phyloP scores from a whole-genome alignment of 2,888 invertebrate genomes.

The Eubasilissa splendida region DNA sequence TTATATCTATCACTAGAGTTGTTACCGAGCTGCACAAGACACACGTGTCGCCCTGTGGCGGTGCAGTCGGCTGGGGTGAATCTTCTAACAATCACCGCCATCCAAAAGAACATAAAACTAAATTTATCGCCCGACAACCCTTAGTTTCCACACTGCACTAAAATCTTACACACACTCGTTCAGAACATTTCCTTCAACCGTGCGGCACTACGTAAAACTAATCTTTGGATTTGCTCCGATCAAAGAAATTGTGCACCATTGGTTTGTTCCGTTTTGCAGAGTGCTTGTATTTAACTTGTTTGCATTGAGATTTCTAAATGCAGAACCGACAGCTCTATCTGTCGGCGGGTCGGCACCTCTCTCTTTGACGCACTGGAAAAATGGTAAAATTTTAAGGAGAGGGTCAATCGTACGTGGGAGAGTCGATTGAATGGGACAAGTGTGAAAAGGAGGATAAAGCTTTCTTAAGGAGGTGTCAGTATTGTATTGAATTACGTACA shows the following conservation, averaged over 20 bases:
- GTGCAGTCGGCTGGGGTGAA: constrained; percentile 39
- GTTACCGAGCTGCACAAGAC: constrained; percentile 3
- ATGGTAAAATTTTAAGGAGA: constrained; percentile 31
- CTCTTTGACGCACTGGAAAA: constrained; percentile 30
- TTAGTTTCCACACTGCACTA: constrained; percentile 46
- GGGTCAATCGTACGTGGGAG: constrained; percentile 40
- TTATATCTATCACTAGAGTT: constrained; percentile 15
- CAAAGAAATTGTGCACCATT: no score
- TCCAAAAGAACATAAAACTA: constrained; percentile 49
- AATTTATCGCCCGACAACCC: constrained; percentile 50
- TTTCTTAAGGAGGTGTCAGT: constrained; percentile 16
- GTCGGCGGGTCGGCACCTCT: constrained; percentile 22
- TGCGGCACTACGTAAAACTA: background rate
- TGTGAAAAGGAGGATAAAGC: constrained; percentile 24
- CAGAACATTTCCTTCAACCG: background rate
- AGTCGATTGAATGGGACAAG: constrained; percentile 30
- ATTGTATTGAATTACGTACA: constrained; percentile 1
- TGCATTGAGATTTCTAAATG: background rate
- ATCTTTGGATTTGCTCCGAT: background rate
- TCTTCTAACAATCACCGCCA: constrained; percentile 50
- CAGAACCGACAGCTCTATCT: background rate
- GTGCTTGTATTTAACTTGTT: background rate
- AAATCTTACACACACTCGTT: constrained; percentile 2
- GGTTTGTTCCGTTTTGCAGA: background rate
- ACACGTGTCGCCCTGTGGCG: constrained; percentile 37